Base-by-base conservation (phyloP, 2,797 vertebrate species). In the Ispidina picta region DNA sequence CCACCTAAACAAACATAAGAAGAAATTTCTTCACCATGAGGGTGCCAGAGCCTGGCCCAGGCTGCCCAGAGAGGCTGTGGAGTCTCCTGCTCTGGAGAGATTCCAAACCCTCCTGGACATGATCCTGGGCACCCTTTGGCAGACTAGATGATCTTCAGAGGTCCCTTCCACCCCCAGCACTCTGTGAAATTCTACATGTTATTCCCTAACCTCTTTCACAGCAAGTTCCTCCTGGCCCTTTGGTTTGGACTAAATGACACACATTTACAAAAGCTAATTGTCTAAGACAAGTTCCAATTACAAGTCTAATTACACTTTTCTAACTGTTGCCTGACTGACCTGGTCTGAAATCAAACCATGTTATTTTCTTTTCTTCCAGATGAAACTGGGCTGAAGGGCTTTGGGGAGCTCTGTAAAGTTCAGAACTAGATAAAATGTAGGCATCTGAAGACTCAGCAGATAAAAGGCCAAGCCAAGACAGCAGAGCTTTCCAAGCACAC, bases 291-390 rank as follows among this genome's bases (percentile, higher is more conserved):
- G 51, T 58, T 78, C 83, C 66, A 74, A 89, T 92, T 93, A 94
- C 88, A 86, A 75, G 35, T 52, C 89, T 93, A 83, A 94, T 94
- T 89, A 89, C 8, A 48, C 70, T 89, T 83, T 58, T 69, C 83
- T 43, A 41, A 81, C 51, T 16, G 44, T 8, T 84, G 74, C 84
- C 82, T 46, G 72, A 69, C 46, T 0, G 8, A 69, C 62, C 72
- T 6, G 1, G 65, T 41, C 48, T 68, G 58, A 81, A 86, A 86
- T 63, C 80, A 88, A 88, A 72, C 51, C 29, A 12, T 3, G 33
- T 18, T 65, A 46, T 44, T 77, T 44, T 25, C 63, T 81, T 86
- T 58, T 41, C 77, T 68, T 65, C 55, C 63, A 3, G 4, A 64
- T 41, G 39, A 60, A 89, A 77, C 4, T 15, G 54, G 46, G n/a